These are phyloP conservation scores for Potamilus streckersoni DNA, from an alignment of 1,140 invertebrate genomes.

Conservation along the genomic window DNA sequence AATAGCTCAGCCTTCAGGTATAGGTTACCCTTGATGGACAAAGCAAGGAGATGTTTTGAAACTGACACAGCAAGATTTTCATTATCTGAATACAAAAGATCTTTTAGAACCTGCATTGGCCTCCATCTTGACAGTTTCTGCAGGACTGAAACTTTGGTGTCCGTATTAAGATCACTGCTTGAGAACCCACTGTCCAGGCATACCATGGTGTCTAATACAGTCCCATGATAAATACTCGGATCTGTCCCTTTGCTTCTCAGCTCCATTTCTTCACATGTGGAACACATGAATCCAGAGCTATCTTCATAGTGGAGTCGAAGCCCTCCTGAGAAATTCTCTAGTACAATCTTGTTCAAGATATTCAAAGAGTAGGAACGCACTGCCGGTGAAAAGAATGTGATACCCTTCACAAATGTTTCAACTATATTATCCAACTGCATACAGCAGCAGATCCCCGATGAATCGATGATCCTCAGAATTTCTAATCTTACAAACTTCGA, in stretches of 20 bases:
- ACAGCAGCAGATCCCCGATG: slow-evolving; percentile 28
- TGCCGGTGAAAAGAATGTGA: slow-evolving; percentile 27
- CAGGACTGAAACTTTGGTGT: slow-evolving; percentile 26
- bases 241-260: neutral
- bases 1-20: slow-evolving; percentile 55
- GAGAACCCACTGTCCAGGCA: slow-evolving; percentile 56
- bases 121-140: slow-evolving; percentile 43
- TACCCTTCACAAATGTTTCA: slow-evolving; percentile 12
- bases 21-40: slow-evolving; percentile 50
- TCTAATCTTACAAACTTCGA: slow-evolving; percentile 18
- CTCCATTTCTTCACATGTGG: slow-evolving; percentile 16
- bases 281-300: neutral
- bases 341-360: slow-evolving; percentile 20
- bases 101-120: slow-evolving; percentile 36
- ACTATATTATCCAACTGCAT: slow-evolving; percentile 20
- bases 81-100: slow-evolving; percentile 35
- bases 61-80: slow-evolving; percentile 42
- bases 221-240: neutral
- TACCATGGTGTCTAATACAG: neutral
- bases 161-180: slow-evolving; percentile 43
- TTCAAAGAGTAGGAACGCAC: slow-evolving; percentile 14
- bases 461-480: slow-evolving; percentile 15
- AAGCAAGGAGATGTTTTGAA: slow-evolving; percentile 51
- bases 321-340: slow-evolving; percentile 27
- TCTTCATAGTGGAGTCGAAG: neutral